These are phyloP conservation scores for Sarcophaga caerulescens DNA, from an alignment of 2,888 invertebrate species.

Conservation along the genomic window DNA sequence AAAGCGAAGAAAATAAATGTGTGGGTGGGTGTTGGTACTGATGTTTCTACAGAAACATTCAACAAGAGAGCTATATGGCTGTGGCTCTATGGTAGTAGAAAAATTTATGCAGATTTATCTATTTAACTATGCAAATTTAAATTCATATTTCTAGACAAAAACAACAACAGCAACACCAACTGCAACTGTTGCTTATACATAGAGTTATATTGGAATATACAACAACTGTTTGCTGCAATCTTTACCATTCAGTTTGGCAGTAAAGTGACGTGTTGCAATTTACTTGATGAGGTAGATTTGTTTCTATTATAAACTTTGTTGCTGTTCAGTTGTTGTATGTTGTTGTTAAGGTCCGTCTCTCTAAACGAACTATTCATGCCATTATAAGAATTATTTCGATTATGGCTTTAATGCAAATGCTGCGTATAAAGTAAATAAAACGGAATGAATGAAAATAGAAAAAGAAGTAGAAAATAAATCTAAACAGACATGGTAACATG, in stretches of 20 bases:
- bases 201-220: too few species aligned
- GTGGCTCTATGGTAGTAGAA: constrained; percentile 1
- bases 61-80: constrained; percentile 29
- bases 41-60: constrained; percentile 11
- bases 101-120: constrained; percentile 70
- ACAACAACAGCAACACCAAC: neutral
- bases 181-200: constrained; percentile 1
- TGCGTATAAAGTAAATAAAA: constrained; percentile 61
- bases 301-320: constrained; percentile 56
- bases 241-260: constrained; percentile 67
- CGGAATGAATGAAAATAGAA: neutral
- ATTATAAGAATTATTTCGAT: constrained; percentile 74
- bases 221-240: constrained; percentile 50
- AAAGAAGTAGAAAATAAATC: constrained; percentile 7
- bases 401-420: constrained; percentile 68
- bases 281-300: constrained; percentile 72
- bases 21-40: constrained; percentile 53
- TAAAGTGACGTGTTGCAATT: constrained; percentile 74
- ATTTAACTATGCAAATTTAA: constrained; percentile 78
- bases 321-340: constrained; percentile 12
- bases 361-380: constrained; percentile 24
- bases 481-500: constrained; percentile 55
- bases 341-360: neutral
- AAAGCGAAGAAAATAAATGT: neutral
- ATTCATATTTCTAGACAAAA: constrained; percentile 75